phyloP scores from a whole-genome alignment of 2,113 vertebrate genomes.

The Epinephelus moara region DNA sequence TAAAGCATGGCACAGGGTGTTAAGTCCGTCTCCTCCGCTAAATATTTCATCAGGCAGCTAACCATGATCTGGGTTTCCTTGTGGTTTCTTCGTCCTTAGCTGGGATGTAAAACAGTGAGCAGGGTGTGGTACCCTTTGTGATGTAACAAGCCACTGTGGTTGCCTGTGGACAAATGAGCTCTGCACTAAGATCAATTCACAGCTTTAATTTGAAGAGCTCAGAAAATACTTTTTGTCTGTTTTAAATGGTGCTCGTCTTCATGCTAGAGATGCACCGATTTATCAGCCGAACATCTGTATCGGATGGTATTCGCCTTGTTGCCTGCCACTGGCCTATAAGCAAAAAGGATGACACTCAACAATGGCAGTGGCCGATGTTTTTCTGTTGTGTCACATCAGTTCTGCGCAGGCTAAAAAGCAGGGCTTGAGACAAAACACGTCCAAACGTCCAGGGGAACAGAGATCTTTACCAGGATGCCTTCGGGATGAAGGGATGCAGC shows the following conservation, averaged over 20 bases:
- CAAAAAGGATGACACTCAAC: too few relatives aligned
- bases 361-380: too few relatives aligned
- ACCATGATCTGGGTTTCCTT: background rate
- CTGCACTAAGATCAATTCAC: background rate
- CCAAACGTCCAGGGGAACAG: too few relatives aligned
- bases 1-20: background rate
- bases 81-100: background rate
- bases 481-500: too few relatives aligned
- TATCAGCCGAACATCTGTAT: too few relatives aligned
- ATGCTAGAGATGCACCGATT: too few relatives aligned
- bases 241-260: background rate
- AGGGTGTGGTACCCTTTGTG: background rate
- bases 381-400: too few relatives aligned
- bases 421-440: too few relatives aligned
- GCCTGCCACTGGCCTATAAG: too few relatives aligned
- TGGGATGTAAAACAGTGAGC: constrained; percentile 14
- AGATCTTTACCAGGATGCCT: too few relatives aligned
- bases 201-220: constrained; percentile 1
- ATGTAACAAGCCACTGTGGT: background rate
- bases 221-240: background rate
- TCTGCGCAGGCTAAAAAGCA: too few relatives aligned
- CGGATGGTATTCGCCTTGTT: too few relatives aligned
- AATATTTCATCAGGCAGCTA: constrained; percentile 6
- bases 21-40: constrained; percentile 3
- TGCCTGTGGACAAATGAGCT: background rate